Evolutionary conservation across 2,113 vertebrate species (phyloP).

Genomic region (Poeciliopsis turrubarensis): DNA sequence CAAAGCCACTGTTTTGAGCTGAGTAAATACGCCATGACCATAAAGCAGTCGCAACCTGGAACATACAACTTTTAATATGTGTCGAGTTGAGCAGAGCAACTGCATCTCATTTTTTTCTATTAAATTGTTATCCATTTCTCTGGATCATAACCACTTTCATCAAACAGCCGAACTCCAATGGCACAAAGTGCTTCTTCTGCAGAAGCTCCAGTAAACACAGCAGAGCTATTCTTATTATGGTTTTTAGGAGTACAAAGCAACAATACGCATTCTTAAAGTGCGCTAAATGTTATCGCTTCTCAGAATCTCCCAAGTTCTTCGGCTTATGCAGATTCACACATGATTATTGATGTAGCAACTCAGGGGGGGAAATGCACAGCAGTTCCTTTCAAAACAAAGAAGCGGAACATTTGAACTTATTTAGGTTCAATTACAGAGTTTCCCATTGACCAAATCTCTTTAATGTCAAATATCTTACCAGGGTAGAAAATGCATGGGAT

Average conservation of each 20-base stretch:
- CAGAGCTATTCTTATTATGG: not conserved
- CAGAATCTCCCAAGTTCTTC: not conserved
- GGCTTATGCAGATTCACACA: not conserved
- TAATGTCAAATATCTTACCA: conserved; percentile 80
- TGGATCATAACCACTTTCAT: not conserved
- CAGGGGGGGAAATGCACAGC: too few relatives aligned
- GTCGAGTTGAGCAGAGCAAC: not conserved
- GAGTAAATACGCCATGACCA: not conserved
- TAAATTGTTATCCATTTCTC: not conserved
- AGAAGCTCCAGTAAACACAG: not conserved
- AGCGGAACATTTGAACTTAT: not conserved
- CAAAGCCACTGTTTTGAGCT: not conserved
- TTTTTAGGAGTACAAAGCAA: too few relatives aligned
- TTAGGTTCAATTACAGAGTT: not conserved
- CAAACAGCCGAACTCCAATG: not conserved
- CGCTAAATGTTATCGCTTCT: not conserved
- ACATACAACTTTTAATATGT: not conserved
- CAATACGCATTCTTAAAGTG: not conserved
- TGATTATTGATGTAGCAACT: not conserved
- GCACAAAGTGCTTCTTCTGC: not conserved
- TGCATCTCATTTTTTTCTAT: not conserved
- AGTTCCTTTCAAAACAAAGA: too few relatives aligned
- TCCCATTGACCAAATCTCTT: not conserved
- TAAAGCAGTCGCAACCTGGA: not conserved
- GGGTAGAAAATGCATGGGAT: conserved; percentile 92